Percentiles rank a stretch among this genome's conserved stretches.
These are phyloP conservation scores for Malurus splendens DNA, from an alignment of 2,797 vertebrate genomes.

Conservation along the genomic window DNA sequence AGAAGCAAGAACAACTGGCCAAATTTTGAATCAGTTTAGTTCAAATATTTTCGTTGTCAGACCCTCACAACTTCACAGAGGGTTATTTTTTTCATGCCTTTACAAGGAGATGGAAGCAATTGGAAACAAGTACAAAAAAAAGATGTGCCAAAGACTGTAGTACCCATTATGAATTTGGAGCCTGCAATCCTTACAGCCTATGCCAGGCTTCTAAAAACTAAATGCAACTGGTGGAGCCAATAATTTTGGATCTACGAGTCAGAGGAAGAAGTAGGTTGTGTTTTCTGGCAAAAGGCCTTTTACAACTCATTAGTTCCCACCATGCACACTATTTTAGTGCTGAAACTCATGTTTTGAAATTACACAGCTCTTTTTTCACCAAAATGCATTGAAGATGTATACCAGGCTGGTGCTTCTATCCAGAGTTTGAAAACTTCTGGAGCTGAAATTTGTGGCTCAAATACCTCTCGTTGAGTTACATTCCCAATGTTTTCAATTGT, in stretches of 20 bases:
- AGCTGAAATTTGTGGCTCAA: background rate
- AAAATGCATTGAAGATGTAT: background rate
- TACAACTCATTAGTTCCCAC: background rate
- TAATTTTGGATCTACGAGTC: background rate
- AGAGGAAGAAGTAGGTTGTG: background rate
- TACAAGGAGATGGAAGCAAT: background rate
- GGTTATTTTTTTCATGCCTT: background rate
- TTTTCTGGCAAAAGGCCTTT: background rate
- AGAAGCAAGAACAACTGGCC: background rate
- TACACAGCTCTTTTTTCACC: background rate
- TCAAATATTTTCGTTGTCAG: background rate
- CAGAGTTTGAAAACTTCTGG: background rate
- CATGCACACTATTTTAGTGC: fast-evolving
- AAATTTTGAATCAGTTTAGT: background rate
- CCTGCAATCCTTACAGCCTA: background rate
- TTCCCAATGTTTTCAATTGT: background rate
- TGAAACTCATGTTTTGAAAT: background rate
- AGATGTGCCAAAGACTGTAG: background rate
- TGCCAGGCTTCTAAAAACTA: background rate
- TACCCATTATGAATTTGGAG: background rate
- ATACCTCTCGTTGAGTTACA: background rate
- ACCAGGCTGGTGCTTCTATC: background rate
- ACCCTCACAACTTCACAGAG: background rate
- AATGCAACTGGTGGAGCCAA: background rate
- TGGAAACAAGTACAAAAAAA: background rate